Evolutionary conservation across 2,888 invertebrate species (phyloP).

Genomic region (Lasioglossum oenotherae): DNA sequence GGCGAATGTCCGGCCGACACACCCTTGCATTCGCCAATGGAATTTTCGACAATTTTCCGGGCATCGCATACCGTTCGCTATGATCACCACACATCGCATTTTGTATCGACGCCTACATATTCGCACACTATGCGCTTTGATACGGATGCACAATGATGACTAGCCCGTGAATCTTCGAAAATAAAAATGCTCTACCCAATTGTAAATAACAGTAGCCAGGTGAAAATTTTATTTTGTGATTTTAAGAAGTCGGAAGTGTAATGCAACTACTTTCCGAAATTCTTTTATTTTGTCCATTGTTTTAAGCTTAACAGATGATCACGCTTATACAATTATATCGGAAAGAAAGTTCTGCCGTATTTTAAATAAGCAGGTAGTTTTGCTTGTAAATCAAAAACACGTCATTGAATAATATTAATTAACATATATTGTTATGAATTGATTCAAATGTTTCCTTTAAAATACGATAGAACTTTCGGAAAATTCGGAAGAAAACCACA

Average conservation of each 20-base stretch:
- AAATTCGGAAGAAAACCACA: no score
- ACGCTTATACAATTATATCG: no score
- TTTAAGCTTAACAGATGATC: not conserved
- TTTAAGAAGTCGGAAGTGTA: not conserved
- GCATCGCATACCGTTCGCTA: not conserved
- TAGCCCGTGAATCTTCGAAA: not conserved
- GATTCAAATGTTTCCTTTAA: no score
- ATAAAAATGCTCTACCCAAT: not conserved
- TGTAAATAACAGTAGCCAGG: not conserved
- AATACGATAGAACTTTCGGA: no score
- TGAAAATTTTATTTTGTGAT: not conserved
- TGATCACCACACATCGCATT: not conserved
- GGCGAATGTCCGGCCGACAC: not conserved
- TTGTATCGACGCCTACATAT: not conserved
- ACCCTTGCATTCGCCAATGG: not conserved
- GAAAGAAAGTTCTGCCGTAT: no score
- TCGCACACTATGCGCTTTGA: not conserved
- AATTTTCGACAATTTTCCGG: conserved; percentile 9
- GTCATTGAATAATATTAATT: no score
- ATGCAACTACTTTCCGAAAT: no score
- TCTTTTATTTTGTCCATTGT: not conserved
- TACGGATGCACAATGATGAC: not conserved
- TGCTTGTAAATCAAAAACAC: no score
- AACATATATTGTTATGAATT: no score
- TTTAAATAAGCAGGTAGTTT: no score